Base-by-base conservation (phyloP, 2,888 invertebrate species). In the Drosophila neoperkinsi region DNA sequence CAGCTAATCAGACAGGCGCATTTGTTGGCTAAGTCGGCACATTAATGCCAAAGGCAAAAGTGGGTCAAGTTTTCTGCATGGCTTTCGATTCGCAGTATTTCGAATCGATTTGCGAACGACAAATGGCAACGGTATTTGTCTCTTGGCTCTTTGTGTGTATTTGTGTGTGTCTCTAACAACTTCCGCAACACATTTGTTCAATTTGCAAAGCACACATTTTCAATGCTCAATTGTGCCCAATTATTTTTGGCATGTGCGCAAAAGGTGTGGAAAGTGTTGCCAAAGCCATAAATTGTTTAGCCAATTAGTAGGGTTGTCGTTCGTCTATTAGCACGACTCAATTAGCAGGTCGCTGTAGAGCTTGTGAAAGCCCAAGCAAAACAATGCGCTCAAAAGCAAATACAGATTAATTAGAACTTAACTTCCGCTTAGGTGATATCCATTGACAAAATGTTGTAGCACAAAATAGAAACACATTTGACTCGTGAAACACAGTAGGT, bases 181-280 rank as follows among this genome's bases (percentile, higher is more conserved):
- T 85, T 85, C 85, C 85, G 90, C 89, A 88, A 86, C 87, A 83
- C 82, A 82, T 82, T 82, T 86, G 84, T 60, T 76, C 88, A 84
- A 89, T 89, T 84, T 84, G 88, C 88, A 82, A 79, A 82, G 65
- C 57, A 80, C 68, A 79, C 81, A 81, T 77, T 81, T 71, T 36
- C 73, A 63, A 69, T 71, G 90, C 81, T 88, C 86, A 86, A 90
- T 85, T 86, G 86, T 87, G 67, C 81, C 87, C 90, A 87, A 87
- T 87, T 90, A 90, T 85, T 88, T 88, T 77, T 75, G 75, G 78
- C 86, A 71, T 76, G 78, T 73, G 72, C 82, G 62, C 69, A 68
- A 79, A 90, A 87, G 86, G 86, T 84, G 87, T 87, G 87, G 88
- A 90, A 87, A 90, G 86, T 90, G 77, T 88, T 79, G 75, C 67